These are phyloP conservation scores for Raja brachyura DNA, from an alignment of 2,113 vertebrate species.

Conservation along the genomic window DNA sequence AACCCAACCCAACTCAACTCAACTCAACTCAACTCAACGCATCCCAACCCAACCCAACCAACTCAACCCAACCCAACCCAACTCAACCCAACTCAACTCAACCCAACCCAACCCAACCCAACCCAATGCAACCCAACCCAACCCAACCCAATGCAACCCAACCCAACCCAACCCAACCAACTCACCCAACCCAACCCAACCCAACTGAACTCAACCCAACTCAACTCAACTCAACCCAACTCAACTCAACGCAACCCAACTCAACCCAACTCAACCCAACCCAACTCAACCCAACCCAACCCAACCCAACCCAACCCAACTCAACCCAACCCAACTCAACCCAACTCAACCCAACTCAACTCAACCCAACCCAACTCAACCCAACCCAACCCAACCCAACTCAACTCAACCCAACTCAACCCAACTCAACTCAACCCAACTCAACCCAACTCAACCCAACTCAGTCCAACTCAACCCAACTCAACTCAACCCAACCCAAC, in stretches of 20 bases:
- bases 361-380: too few species aligned
- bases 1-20: too few species aligned
- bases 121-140: constrained; percentile 25
- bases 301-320: constrained; percentile 15
- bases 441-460: constrained; percentile 23
- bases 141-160: constrained; percentile 10
- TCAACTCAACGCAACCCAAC: background rate
- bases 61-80: background rate
- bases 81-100: background rate
- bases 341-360: constrained; percentile 15
- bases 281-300: background rate
- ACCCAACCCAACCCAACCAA: background rate
- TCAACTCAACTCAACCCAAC: background rate
- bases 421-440: constrained; percentile 8
- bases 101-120: background rate
- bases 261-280: background rate
- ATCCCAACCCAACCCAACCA: too few species aligned
- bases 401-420: constrained; percentile 2
- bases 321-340: background rate
- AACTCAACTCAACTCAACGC: too few species aligned
- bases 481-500: too few species aligned
- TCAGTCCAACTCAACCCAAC: too few species aligned
- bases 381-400: too few species aligned
- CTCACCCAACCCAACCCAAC: background rate
- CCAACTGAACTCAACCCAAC: constrained; percentile 24